Evolutionary conservation across 2,797 vertebrate genomes (phyloP).

Genomic region (Sternarchorhynchus goeldii): DNA sequence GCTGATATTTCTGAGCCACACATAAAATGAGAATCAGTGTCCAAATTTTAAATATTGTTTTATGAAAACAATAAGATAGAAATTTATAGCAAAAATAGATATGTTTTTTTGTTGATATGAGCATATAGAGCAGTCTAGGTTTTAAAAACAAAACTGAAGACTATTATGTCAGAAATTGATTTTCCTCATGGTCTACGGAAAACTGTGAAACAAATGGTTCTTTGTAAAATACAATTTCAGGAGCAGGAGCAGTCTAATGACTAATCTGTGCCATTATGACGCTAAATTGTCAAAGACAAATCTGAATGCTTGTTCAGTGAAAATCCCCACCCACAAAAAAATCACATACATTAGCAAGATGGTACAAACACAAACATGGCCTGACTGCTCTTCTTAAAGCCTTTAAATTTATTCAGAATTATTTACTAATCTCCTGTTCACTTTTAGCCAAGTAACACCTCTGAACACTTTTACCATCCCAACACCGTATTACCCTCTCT

Average conservation of each 20-base stretch:
- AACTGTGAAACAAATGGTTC: constrained; percentile 39
- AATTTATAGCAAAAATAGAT: background rate
- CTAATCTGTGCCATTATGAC: background rate
- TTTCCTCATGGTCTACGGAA: constrained; percentile 25
- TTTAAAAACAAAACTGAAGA: constrained; percentile 1
- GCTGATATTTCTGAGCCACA: background rate
- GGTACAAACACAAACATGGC: constrained; percentile 14
- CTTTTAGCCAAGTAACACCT: background rate
- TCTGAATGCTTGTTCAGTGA: background rate
- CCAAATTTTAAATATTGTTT: constrained; percentile 8
- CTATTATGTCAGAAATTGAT: constrained; percentile 16
- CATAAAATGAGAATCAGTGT: constrained; percentile 12
- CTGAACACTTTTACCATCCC: background rate
- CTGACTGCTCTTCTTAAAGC: background rate
- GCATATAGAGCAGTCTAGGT: background rate
- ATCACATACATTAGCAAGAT: background rate
- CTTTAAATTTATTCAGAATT: background rate
- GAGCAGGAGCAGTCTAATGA: background rate
- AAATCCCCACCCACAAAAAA: background rate
- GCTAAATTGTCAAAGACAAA: background rate
- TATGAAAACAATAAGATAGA: constrained; percentile 11
- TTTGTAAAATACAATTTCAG: constrained; percentile 10
- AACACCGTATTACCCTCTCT: constrained; percentile 1
- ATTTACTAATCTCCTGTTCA: background rate
- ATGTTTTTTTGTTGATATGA: background rate